phyloP scores from a whole-genome alignment of 2,113 vertebrate genomes.

The Psophia crepitans region DNA sequence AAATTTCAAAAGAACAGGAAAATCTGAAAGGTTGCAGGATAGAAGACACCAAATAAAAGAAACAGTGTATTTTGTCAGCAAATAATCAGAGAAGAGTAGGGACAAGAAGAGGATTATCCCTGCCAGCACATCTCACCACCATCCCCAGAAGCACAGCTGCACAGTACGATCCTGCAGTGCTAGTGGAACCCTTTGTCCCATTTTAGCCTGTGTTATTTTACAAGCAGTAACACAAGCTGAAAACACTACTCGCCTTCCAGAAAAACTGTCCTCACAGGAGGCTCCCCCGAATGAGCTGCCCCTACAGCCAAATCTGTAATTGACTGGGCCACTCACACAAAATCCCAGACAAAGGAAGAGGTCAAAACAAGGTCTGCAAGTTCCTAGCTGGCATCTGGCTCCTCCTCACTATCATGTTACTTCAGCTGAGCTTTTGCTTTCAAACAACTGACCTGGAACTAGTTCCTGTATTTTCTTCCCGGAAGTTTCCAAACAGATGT shows the following conservation, averaged over 20 bases:
- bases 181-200: neutral
- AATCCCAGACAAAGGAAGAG: neutral
- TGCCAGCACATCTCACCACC: neutral
- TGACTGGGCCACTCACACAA: neutral
- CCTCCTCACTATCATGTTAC: slow-evolving; percentile 35
- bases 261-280: slow-evolving; percentile 1
- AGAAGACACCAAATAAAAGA: neutral
- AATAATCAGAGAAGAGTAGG: neutral
- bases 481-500: neutral
- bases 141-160: neutral
- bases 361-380: slow-evolving; percentile 13
- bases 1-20: neutral
- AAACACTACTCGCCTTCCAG: neutral
- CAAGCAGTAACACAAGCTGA: neutral
- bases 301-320: neutral
- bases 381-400: neutral
- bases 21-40: neutral
- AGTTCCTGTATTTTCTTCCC: slow-evolving; percentile 23
- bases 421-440: slow-evolving; percentile 21
- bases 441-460: slow-evolving; percentile 20
- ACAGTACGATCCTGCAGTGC: neutral
- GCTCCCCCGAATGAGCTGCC: neutral
- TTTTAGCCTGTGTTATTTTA: neutral
- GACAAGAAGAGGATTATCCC: neutral
- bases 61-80: neutral